Evolutionary conservation across 1,140 invertebrate species (phyloP), one percentile per base, ranked within the genome.

Genomic region (Physella acuta): DNA sequence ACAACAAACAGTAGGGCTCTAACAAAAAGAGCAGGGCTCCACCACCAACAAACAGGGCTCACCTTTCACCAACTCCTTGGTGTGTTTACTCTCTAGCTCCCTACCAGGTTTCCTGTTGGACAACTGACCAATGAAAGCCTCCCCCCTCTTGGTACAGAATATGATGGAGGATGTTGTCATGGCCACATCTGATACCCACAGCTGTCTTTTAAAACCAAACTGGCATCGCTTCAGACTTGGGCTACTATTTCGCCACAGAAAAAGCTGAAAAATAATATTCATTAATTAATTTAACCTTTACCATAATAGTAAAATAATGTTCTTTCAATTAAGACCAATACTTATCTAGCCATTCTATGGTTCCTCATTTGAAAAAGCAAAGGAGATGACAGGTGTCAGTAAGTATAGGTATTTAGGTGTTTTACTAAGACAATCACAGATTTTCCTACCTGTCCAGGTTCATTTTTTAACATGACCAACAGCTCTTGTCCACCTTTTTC

Each of bases 191-290:
- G 78, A 87, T 31, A 91, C 84, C 66, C 85, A 78, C 0, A 89
- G 82, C 73, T 88, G 85, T 52, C 90, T 87, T 66, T 83, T 87
- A 11, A 90, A 82, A 16, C 86, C 87, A 82, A 90, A 90, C 37
- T 89, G 84, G 73, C 89, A 91, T 76, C 84, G 79, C 44, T 80
- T 88, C 20, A 91, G 77, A 65, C 87, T 85, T n/a, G 88, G 89
- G 59, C 86, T 87, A 30, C 86, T 86, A 76, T 89, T 88, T 65
- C 89, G 87, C 90, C 91, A 92, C 14, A 91, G 76, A 72, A 88
- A 87, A 30, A 85, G 73, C 83, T 85, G 59, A 2, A 71, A 61
- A 62, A 49, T 60, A 53, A 63, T n/a, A 24, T 24, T 24, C 14
- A n/a, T n/a, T n/a, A n/a, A n/a, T n/a, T n/a, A n/a, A n/a, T n/a